These are phyloP conservation scores for Microctonus hyperodae DNA, from an alignment of 2,888 invertebrate genomes.

Conservation along the genomic window DNA sequence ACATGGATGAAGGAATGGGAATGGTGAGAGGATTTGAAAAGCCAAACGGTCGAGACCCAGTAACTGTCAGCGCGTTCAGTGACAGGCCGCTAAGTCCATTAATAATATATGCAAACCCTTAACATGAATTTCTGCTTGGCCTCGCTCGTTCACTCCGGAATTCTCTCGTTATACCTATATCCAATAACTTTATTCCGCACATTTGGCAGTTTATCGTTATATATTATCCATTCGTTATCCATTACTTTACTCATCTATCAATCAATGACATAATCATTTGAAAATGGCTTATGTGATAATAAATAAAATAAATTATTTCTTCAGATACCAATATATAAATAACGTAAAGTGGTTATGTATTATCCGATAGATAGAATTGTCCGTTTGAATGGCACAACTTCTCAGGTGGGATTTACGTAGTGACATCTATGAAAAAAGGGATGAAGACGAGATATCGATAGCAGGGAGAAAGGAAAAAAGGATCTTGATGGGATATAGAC, in stretches of 20 bases:
- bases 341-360: background rate
- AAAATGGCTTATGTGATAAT: background rate
- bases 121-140: conserved; percentile 57
- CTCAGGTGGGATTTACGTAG: background rate
- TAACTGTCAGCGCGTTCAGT: conserved; percentile 55
- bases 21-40: conserved; percentile 22
- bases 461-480: background rate
- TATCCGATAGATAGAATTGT: background rate
- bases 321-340: background rate
- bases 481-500: background rate
- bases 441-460: conserved; percentile 16
- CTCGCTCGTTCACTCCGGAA: conserved; percentile 1
- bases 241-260: background rate
- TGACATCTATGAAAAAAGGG: background rate
- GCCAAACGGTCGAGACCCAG: conserved; percentile 49
- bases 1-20: conserved; percentile 26
- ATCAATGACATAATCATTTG: background rate
- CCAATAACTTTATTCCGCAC: conserved; percentile 19
- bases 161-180: background rate
- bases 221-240: background rate
- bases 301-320: background rate
- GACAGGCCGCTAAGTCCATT: conserved; percentile 58
- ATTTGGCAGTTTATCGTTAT: background rate
- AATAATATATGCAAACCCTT: conserved; percentile 62
- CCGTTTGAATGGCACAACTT: background rate